Base-by-base conservation (phyloP, 1,140 invertebrate species). In the Drosophila quadrilineata region DNA sequence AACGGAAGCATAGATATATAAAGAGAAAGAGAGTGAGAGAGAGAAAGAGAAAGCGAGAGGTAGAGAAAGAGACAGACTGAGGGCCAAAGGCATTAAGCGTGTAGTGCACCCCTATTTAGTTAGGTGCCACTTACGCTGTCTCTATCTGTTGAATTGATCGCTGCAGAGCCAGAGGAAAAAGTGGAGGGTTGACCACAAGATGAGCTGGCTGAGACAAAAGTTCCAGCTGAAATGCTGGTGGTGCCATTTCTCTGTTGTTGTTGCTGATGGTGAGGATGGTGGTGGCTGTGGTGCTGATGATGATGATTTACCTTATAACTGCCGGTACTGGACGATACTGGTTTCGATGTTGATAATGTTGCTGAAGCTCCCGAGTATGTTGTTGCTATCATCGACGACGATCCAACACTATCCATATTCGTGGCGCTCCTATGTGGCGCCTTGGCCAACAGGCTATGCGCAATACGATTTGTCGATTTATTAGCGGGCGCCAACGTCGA, bases 81-180 rank as follows among this genome's bases (percentile, higher is more conserved):
- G 16, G 36, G n/a, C 58, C 26, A 60, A 26, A 49, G 38, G 49
- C 2, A 62, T 9, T 54, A 19, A 56, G 43, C 35, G 57, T 28
- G 35, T 54, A 57, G 62, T 31, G 62, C 41, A 33, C 41, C 19
- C 26, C 41, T 48, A 33, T 9, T 12, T 10, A 49, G 22, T 40
- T 57, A 36, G 50, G 60, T 59, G 75, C 62, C 69, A 85, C 79
- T 82, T 82, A 82, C 77, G 67, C 79, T 85, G 58, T 84, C 79
- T 65, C 49, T 73, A 65, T 59, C 52, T 60, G 76, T 54, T 49
- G 41, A 54, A 14, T 52, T 58, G 54, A 45, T 28, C 28, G 71
- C 26, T 36, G 29, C 45, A 10, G 60, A 40, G 31, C 12, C 52
- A 21, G 65, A 58, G 17, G 31, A 33, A 31, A 46, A 58, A 14